Evolutionary conservation across 2,888 invertebrate genomes (phyloP).

Genomic region (Hemicrepidius hirtus): DNA sequence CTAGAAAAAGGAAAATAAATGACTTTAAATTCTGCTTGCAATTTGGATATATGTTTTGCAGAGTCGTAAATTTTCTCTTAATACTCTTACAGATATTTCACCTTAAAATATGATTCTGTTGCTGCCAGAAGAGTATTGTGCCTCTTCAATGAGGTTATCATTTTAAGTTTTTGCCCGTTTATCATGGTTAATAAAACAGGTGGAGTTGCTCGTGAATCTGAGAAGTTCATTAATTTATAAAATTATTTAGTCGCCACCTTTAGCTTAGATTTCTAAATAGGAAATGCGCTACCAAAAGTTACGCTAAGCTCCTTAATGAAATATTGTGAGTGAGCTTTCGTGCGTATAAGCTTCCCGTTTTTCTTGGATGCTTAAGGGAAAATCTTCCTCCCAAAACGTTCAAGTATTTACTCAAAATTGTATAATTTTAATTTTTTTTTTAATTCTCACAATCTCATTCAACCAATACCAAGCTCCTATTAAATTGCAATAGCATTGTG

Average conservation of each 20-base stretch:
- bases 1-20: conserved; percentile 62
- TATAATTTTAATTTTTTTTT: too few species aligned
- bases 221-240: conserved; percentile 41
- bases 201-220: conserved; percentile 29
- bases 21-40: conserved; percentile 64
- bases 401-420: conserved; percentile 4
- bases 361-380: conserved; percentile 6
- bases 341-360: conserved; percentile 12
- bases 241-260: conserved; percentile 39
- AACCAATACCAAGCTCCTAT: too few species aligned
- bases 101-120: conserved; percentile 61
- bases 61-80: conserved; percentile 65
- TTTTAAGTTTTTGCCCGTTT: conserved; percentile 57
- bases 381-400: background rate
- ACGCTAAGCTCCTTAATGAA: conserved; percentile 11
- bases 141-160: conserved; percentile 64
- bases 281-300: conserved; percentile 9
- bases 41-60: conserved; percentile 67
- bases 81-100: conserved; percentile 63
- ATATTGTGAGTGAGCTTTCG: conserved; percentile 19
- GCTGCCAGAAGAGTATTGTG: conserved; percentile 50
- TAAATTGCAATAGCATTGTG: too few species aligned
- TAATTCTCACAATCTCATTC: too few species aligned
- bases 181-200: conserved; percentile 47
- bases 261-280: conserved; percentile 23